Evolutionary conservation across 2,888 invertebrate genomes (phyloP).

Genomic region (Amorpha juglandis): DNA sequence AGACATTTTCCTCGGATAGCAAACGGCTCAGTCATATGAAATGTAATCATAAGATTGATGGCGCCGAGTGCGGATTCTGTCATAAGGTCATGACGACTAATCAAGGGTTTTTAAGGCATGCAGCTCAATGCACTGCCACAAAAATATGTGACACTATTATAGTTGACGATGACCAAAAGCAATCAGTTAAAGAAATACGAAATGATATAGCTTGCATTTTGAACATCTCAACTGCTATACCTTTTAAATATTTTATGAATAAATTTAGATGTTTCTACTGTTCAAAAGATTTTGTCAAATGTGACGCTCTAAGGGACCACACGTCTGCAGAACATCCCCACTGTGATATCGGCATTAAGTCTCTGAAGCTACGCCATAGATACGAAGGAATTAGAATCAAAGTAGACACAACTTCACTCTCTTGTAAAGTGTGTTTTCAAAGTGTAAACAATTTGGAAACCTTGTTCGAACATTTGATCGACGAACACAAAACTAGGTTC

Average conservation of each 20-base stretch:
- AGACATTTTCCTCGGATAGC: conserved; percentile 55
- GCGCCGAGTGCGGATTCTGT: conserved; percentile 63
- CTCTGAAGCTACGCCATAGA: conserved; percentile 62
- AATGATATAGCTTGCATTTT: conserved; percentile 61
- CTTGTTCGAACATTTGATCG: conserved; percentile 34
- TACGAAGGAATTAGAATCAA: conserved; percentile 64
- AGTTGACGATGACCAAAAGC: conserved; percentile 46
- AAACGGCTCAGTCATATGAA: conserved; percentile 66
- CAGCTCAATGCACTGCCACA: conserved; percentile 52
- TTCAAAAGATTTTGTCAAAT: conserved; percentile 62
- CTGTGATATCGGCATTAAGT: conserved; percentile 62
- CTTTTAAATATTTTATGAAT: conserved; percentile 69
- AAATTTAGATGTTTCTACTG: conserved; percentile 74
- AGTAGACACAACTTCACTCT: conserved; percentile 60
- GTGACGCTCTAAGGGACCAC: conserved; percentile 64
- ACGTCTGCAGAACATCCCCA: conserved; percentile 60
- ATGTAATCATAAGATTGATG: conserved; percentile 51
- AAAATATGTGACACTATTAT: conserved; percentile 34
- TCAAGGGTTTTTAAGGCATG: conserved; percentile 62
- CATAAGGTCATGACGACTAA: conserved; percentile 58
- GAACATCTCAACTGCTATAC: conserved; percentile 69
- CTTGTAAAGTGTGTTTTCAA: conserved; percentile 41
- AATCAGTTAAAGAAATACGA: conserved; percentile 56
- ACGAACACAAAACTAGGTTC: conserved; percentile 50
- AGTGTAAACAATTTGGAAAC: conserved; percentile 28